These are phyloP conservation scores for Ramphastos sulfuratus DNA, from an alignment of 2,113 vertebrate species.

Conservation along the genomic window DNA sequence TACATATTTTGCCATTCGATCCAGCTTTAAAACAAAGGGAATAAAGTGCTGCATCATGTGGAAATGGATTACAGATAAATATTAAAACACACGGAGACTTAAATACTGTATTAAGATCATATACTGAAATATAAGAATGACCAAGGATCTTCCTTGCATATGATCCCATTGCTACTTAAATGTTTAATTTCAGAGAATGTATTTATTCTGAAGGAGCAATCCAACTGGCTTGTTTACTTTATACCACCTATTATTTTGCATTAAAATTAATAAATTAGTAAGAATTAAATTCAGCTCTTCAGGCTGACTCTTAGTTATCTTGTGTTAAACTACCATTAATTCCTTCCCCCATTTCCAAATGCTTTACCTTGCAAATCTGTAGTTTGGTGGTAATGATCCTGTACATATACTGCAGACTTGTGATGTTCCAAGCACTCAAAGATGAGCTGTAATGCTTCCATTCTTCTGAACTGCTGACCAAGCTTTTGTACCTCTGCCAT, in stretches of 20 bases:
- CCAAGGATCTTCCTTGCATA: accelerated
- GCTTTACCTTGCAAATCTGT: background rate
- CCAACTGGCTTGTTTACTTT: background rate
- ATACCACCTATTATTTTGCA: background rate
- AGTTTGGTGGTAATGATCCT: background rate
- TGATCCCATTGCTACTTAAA: background rate
- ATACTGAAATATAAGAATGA: background rate
- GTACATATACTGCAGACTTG: background rate
- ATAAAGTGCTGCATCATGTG: background rate
- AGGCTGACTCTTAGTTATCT: background rate
- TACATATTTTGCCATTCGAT: background rate
- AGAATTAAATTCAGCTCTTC: background rate
- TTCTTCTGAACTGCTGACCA: background rate
- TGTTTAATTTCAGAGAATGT: background rate
- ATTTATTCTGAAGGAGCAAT: background rate
- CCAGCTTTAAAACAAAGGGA: background rate
- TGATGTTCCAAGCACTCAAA: background rate
- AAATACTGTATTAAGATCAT: background rate
- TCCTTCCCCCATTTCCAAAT: background rate
- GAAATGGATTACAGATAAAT: background rate
- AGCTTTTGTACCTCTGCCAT: background rate
- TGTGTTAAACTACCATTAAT: background rate
- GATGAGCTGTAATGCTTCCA: background rate
- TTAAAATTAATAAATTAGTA: background rate
- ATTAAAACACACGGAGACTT: background rate